Percentiles rank a stretch among this genome's conserved stretches.
These are phyloP conservation scores for Moxostoma hubbsi DNA, from an alignment of 2,797 vertebrate species.

Conservation along the genomic window DNA sequence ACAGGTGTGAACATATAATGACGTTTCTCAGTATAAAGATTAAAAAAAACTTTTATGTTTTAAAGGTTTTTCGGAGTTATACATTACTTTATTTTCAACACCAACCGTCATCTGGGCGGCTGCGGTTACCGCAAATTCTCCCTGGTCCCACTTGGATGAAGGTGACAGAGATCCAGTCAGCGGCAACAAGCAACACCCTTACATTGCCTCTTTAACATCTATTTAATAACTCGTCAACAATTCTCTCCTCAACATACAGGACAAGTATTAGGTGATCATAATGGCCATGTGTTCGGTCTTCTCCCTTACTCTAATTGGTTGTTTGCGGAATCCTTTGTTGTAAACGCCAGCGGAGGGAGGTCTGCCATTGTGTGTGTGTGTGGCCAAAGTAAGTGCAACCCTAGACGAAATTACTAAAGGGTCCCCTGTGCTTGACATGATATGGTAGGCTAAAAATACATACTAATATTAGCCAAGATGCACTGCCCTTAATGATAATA, in stretches of 20 bases:
- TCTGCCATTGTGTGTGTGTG: conserved; percentile 67
- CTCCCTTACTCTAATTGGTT: conserved; percentile 54
- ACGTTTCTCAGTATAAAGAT: not conserved
- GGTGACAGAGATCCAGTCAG: conserved; percentile 43
- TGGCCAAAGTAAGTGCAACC: conserved; percentile 74
- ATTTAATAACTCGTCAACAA: conserved; percentile 46
- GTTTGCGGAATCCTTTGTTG: conserved; percentile 64
- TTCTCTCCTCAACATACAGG: conserved; percentile 53
- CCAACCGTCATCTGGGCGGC: not conserved
- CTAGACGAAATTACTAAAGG: conserved; percentile 79
- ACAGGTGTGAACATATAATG: not conserved
- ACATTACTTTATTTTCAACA: conserved; percentile 20
- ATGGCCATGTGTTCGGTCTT: conserved; percentile 48
- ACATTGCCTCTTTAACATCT: conserved; percentile 36
- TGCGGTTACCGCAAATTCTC: conserved; percentile 22
- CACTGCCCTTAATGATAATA: conserved; percentile 56
- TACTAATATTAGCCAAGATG: conserved; percentile 74
- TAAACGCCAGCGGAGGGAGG: conserved; percentile 64
- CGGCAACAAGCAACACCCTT: conserved; percentile 42
- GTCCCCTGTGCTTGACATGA: conserved; percentile 73
- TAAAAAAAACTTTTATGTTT: not conserved
- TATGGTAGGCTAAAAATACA: conserved; percentile 78
- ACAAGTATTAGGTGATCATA: conserved; percentile 55
- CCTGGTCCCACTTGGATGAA: conserved; percentile 29
- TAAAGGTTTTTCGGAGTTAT: not conserved